Evolutionary conservation across 2,113 vertebrate genomes (phyloP).

Genomic region (Lathamus discolor): DNA sequence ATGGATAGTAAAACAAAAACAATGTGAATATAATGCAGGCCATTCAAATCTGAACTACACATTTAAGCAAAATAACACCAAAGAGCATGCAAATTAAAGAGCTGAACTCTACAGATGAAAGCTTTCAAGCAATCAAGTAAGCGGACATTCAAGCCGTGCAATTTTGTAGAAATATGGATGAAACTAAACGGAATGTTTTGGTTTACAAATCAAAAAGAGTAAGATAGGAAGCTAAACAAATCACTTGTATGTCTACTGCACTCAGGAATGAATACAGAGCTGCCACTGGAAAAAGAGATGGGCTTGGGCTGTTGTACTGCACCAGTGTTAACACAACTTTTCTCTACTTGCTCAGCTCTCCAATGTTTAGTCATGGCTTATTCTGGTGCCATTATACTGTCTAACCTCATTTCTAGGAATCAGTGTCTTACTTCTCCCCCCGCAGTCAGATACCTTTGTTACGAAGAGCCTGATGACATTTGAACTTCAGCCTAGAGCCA

Average conservation of each 20-base stretch:
- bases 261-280: not conserved
- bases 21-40: not conserved
- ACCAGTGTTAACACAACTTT: not conserved
- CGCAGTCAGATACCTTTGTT: not conserved
- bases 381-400: not conserved
- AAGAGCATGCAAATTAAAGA: not conserved
- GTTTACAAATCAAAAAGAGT: constrained; percentile 1
- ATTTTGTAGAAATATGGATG: not conserved
- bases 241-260: not conserved
- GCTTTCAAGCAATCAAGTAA: constrained; percentile 23
- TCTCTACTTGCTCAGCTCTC: not conserved
- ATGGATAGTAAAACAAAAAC: not conserved
- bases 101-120: not conserved
- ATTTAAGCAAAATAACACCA: not conserved
- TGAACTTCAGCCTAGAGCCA: not conserved
- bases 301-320: not conserved
- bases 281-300: not conserved
- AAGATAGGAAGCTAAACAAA: not conserved
- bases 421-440: not conserved
- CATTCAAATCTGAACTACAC: not conserved
- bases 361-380: not conserved
- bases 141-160: not conserved
- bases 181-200: constrained; percentile 18
- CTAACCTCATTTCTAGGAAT: not conserved
- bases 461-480: not conserved